A percentile compares a stretch with the other conserved stretches of the same genome.
Conservation (phyloP, 2,888 invertebrate species). For the Caenorhabditis sulstoni region DNA sequence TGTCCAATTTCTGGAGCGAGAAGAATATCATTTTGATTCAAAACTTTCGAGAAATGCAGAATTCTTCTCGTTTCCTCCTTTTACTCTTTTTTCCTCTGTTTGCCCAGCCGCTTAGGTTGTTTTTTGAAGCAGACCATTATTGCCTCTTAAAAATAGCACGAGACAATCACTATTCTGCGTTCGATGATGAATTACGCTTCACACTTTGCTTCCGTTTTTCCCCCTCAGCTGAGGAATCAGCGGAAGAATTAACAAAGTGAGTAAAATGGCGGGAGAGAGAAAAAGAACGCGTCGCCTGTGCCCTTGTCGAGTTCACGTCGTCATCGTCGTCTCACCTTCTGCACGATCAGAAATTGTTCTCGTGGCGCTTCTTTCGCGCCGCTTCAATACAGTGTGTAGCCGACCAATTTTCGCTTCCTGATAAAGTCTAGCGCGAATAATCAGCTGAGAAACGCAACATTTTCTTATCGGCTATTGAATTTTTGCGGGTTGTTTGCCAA, state of each 20-base stretch:
- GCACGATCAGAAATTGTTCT: not conserved
- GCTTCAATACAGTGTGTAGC: slow-evolving; percentile 27
- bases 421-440: slow-evolving; percentile 8
- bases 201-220: not conserved
- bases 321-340: not conserved
- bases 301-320: slow-evolving; percentile 35
- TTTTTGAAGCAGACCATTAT: slow-evolving; percentile 37
- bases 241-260: no score
- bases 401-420: slow-evolving; percentile 12
- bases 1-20: not conserved
- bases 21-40: not conserved
- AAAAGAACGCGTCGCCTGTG: not conserved
- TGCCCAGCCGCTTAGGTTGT: slow-evolving; percentile 52
- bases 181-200: slow-evolving; percentile 23
- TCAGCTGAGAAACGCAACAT: slow-evolving; percentile 36
- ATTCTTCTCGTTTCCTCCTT: slow-evolving; percentile 1
- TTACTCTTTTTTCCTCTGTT: slow-evolving; percentile 16
- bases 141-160: slow-evolving; percentile 18
- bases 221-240: not conserved
- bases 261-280: no score
- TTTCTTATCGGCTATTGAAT: slow-evolving; percentile 4
- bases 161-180: not conserved
- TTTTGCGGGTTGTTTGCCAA: slow-evolving; percentile 22
- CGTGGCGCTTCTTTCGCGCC: no score
- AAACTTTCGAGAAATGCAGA: slow-evolving; percentile 1